phyloP scores from a whole-genome alignment of 2,113 vertebrate species.

The Emydocephalus ijimae region DNA sequence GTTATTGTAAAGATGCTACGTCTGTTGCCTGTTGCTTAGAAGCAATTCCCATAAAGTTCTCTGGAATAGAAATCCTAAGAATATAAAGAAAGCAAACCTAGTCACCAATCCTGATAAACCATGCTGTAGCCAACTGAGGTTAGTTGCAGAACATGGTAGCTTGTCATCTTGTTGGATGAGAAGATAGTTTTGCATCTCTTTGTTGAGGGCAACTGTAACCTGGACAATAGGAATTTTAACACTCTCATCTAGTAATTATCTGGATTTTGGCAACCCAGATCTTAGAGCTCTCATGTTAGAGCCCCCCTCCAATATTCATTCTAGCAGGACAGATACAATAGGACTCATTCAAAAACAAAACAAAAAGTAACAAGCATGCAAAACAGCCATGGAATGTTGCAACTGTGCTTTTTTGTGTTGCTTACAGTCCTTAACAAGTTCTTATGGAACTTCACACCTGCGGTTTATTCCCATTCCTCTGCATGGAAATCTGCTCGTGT shows the following conservation, averaged over 20 bases:
- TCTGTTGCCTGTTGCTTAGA: neutral
- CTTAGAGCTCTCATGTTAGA: neutral
- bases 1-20: neutral
- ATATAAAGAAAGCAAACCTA: neutral
- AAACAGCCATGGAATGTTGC: neutral
- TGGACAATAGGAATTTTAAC: neutral
- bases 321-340: neutral
- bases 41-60: neutral
- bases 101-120: neutral
- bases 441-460: neutral
- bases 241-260: neutral
- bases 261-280: neutral
- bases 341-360: neutral
- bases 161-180: neutral
- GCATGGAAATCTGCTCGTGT: neutral
- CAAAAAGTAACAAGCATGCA: neutral
- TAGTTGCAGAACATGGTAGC: neutral
- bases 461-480: neutral
- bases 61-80: neutral
- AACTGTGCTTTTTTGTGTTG: neutral
- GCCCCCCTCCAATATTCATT: neutral
- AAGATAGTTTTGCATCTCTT: neutral
- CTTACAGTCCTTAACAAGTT: neutral
- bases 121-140: neutral
- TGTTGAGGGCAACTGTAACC: neutral